A percentile compares a stretch with the other conserved stretches of the same genome.
These are phyloP conservation scores for Syrmaticus mikado DNA, from an alignment of 2,113 vertebrate genomes.

Conservation along the genomic window DNA sequence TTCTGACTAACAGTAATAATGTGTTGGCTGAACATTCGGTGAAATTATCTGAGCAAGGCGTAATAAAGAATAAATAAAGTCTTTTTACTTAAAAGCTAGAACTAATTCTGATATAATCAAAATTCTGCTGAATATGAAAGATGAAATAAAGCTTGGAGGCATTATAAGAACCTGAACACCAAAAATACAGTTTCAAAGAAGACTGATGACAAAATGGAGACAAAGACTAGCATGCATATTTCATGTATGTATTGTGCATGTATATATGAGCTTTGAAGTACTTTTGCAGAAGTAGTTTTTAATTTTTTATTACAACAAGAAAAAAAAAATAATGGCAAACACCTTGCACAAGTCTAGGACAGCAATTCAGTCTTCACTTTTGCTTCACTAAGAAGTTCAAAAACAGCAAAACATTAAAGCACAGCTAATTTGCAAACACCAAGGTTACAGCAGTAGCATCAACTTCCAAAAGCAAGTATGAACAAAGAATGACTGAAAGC, in stretches of 20 bases:
- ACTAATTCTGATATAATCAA: conserved; percentile 25
- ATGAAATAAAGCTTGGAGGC: background rate
- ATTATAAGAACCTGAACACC: background rate
- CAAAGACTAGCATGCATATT: background rate
- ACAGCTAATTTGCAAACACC: background rate
- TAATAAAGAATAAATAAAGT: conserved; percentile 37
- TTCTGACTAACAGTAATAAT: conserved; percentile 57
- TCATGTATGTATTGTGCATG: background rate
- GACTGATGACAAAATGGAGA: background rate
- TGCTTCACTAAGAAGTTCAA: background rate
- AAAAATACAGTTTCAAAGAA: conserved; percentile 12
- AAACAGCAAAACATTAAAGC: background rate
- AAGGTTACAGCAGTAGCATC: background rate
- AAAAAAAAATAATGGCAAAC: background rate
- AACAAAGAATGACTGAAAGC: background rate
- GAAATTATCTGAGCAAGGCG: conserved; percentile 54
- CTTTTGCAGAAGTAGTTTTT: background rate
- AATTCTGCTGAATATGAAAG: conserved; percentile 25
- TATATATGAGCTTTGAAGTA: background rate
- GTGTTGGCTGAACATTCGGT: conserved; percentile 43
- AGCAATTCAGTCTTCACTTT: background rate
- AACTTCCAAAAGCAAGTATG: background rate
- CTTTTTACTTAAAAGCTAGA: conserved; percentile 52
- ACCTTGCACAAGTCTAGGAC: background rate
- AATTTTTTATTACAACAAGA: background rate